Evolutionary conservation across 2,113 vertebrate species (phyloP).

Genomic region (Ciconia maguari): DNA sequence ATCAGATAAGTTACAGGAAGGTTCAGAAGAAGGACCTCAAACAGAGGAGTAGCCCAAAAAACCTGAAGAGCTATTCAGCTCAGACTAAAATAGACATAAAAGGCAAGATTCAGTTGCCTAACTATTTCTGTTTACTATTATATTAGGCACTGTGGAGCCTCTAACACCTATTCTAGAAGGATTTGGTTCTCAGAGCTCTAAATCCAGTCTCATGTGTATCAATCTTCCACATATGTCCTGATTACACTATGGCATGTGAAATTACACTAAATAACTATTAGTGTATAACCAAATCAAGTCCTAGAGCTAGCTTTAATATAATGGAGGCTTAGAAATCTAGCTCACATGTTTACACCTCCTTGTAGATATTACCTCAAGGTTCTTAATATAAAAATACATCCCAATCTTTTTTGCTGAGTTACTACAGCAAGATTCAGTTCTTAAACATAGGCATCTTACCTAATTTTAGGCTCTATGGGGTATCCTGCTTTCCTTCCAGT

Average conservation of each 20-base stretch:
- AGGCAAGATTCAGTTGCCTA: neutral
- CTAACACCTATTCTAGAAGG: neutral
- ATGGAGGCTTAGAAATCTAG: neutral
- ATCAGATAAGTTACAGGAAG: neutral
- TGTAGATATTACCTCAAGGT: neutral
- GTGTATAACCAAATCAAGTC: neutral
- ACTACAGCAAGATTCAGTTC: neutral
- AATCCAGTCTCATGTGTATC: neutral
- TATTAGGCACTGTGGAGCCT: neutral
- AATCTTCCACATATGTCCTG: neutral
- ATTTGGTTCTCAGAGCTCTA: neutral
- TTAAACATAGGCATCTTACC: neutral
- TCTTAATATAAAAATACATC: neutral
- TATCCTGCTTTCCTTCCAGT: neutral
- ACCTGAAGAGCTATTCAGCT: neutral
- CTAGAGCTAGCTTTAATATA: neutral
- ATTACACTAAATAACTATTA: neutral
- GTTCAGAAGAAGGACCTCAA: neutral
- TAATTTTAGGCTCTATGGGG: neutral
- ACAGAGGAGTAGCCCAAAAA: neutral
- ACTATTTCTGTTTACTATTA: neutral
- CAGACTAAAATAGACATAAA: neutral
- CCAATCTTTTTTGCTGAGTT: neutral
- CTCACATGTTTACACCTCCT: neutral
- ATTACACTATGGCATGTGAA: neutral